These are phyloP conservation scores for Drosophila watanabei DNA, from an alignment of 1,140 invertebrate genomes.

Conservation along the genomic window DNA sequence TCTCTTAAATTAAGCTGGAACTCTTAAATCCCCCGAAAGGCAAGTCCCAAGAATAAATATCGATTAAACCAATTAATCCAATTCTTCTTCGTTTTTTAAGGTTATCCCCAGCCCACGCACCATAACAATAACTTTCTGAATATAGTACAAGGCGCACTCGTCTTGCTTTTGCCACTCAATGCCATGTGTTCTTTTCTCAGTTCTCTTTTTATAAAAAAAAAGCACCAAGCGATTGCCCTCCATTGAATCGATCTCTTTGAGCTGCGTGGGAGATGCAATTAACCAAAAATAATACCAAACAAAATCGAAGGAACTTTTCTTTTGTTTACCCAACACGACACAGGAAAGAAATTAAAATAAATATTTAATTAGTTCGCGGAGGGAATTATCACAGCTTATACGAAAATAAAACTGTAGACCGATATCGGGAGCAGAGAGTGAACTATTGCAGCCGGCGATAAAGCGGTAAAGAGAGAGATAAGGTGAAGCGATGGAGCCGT, in stretches of 20 bases:
- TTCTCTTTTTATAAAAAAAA: constrained; percentile 6
- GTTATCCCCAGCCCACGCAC: constrained; percentile 12
- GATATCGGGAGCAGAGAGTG: constrained; percentile 18
- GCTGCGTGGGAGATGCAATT: constrained; percentile 46
- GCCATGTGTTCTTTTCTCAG: constrained; percentile 23
- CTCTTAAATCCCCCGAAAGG: background rate
- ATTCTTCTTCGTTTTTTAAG: constrained; percentile 4
- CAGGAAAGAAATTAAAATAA: constrained; percentile 16
- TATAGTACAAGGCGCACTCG: background rate
- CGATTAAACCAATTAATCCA: constrained; percentile 6
- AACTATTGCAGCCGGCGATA: constrained; percentile 43
- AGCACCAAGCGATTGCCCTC: constrained; percentile 6
- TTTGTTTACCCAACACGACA: constrained; percentile 24
- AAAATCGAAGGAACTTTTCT: background rate
- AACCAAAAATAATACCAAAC: constrained; percentile 34
- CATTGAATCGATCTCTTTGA: constrained; percentile 11
- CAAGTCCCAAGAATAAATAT: background rate
- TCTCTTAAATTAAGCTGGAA: background rate
- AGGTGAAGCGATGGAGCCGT: constrained; percentile 26
- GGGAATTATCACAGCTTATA: constrained; percentile 1
- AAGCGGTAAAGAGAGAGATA: constrained; percentile 46
- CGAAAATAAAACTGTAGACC: constrained; percentile 2
- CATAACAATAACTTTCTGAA: constrained; percentile 27
- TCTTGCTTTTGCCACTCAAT: constrained; percentile 10
- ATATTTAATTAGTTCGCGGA: background rate